These are phyloP conservation scores for Urosaurus nigricauda DNA, from an alignment of 2,797 vertebrate genomes.

Conservation along the genomic window DNA sequence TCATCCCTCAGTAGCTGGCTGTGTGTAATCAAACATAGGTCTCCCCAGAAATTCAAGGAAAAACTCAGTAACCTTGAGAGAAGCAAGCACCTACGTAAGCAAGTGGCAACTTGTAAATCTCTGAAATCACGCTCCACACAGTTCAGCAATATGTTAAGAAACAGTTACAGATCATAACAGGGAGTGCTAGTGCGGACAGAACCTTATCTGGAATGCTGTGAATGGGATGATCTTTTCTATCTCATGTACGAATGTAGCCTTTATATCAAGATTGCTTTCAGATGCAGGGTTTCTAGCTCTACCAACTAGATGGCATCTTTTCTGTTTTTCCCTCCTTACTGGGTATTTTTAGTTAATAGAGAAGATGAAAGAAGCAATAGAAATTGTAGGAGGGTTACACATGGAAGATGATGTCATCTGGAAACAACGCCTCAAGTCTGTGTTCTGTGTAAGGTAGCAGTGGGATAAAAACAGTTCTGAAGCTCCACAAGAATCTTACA, in stretches of 20 bases:
- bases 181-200: background rate
- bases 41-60: conserved; percentile 6
- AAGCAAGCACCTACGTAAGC: background rate
- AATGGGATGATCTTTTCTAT: background rate
- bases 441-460: background rate
- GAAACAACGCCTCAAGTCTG: background rate
- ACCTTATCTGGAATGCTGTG: conserved; percentile 14
- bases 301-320: background rate
- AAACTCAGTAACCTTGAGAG: conserved; percentile 9
- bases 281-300: background rate
- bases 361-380: background rate
- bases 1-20: background rate
- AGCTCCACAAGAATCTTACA: background rate
- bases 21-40: background rate
- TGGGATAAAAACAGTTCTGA: background rate
- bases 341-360: no score
- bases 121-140: background rate
- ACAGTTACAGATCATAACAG: conserved; percentile 10
- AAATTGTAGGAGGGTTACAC: background rate
- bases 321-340: background rate
- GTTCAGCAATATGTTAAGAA: background rate
- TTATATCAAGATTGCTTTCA: conserved; percentile 2
- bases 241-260: background rate
- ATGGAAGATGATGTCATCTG: background rate
- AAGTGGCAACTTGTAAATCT: conserved; percentile 10